A percentile compares a stretch with the other conserved stretches of the same genome.
Evolutionary conservation across 2,888 invertebrate genomes (phyloP).

Genomic region (Lysandra bellargus): DNA sequence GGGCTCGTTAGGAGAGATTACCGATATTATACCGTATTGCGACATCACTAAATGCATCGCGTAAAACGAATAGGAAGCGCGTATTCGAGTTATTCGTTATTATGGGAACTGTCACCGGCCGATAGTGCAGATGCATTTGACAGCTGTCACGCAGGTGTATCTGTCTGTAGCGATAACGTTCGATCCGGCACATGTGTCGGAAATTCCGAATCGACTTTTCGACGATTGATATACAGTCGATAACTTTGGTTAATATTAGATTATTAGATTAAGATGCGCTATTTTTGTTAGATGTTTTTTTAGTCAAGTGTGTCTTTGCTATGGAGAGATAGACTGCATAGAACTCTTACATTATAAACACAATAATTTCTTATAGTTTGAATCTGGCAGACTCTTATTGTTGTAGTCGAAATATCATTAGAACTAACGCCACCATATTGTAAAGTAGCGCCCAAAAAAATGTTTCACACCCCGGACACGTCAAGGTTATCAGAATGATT

Average conservation of each 20-base stretch:
- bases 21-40: neutral
- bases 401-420: too few species aligned
- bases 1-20: neutral
- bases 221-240: neutral
- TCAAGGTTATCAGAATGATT: too few species aligned
- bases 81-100: neutral
- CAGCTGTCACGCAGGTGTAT: neutral
- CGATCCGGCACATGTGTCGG: neutral
- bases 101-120: neutral
- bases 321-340: too few species aligned
- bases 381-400: too few species aligned
- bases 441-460: too few species aligned
- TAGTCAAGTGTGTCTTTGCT: too few species aligned
- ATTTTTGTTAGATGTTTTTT: too few species aligned
- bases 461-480: too few species aligned
- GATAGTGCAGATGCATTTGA: neutral
- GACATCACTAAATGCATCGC: neutral
- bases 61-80: neutral
- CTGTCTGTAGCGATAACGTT: neutral
- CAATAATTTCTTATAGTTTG: too few species aligned
- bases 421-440: too few species aligned
- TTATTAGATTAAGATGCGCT: neutral
- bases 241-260: too few species aligned
- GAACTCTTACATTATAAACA: too few species aligned
- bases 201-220: neutral